Percentiles rank a stretch among this genome's conserved stretches.
Evolutionary conservation across 2,113 vertebrate species (phyloP).

Genomic region (Entelurus aequoreus): DNA sequence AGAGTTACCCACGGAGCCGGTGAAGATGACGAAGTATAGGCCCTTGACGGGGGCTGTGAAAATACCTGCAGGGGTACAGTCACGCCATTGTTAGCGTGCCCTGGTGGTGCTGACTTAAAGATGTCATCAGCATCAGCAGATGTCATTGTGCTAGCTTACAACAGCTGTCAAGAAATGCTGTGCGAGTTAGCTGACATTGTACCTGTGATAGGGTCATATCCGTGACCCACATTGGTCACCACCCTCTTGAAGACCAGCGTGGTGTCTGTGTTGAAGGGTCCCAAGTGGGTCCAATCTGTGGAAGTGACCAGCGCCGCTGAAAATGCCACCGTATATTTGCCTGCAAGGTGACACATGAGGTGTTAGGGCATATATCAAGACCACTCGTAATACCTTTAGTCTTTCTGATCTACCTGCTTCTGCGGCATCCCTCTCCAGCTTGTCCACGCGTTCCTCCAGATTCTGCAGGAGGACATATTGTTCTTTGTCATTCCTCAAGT

Average conservation of each 20-base stretch:
- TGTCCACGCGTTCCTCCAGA: slow-evolving; percentile 2
- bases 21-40: slow-evolving; percentile 13
- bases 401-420: background rate
- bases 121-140: no score
- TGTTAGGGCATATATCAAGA: background rate
- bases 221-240: slow-evolving; percentile 16
- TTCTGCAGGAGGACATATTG: slow-evolving; percentile 1
- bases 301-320: background rate
- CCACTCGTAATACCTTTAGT: background rate
- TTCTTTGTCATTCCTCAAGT: background rate
- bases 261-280: background rate
- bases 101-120: no score
- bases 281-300: background rate
- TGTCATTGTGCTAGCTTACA: background rate
- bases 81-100: no score
- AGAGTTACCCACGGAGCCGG: background rate
- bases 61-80: background rate
- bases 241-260: slow-evolving; percentile 14
- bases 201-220: slow-evolving; percentile 12
- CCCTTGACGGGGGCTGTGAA: slow-evolving; percentile 3
- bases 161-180: background rate
- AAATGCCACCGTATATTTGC: slow-evolving; percentile 17
- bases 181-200: background rate
- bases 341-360: slow-evolving; percentile 3
- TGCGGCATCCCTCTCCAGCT: slow-evolving; percentile 7